Evolutionary conservation across 2,888 invertebrate genomes (phyloP).

Genomic region (Ceramica pisi): DNA sequence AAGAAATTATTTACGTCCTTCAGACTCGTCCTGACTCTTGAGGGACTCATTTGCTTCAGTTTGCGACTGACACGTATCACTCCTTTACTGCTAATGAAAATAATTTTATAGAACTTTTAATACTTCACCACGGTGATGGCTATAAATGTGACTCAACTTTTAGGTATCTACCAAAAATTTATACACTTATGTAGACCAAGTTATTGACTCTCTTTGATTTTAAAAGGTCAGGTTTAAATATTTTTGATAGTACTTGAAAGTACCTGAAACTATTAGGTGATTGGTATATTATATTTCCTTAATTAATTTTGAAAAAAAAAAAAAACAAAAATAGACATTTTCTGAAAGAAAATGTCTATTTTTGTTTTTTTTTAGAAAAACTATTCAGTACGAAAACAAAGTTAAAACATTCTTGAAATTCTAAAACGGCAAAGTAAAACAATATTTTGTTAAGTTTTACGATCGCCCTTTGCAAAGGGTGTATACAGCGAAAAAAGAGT

Average conservation of each 20-base stretch:
- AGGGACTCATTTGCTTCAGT: constrained; percentile 31
- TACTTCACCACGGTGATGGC: background rate
- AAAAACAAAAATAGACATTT: background rate
- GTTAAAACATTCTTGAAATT: constrained; percentile 31
- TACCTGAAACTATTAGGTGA: background rate
- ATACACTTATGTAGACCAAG: background rate
- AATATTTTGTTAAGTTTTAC: constrained; percentile 58
- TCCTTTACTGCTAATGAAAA: constrained; percentile 42
- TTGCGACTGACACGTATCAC: constrained; percentile 28
- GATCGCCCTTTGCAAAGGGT: constrained; percentile 53
- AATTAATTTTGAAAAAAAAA: background rate
- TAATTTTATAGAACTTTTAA: constrained; percentile 20
- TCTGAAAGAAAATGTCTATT: no score
- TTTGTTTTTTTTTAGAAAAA: background rate
- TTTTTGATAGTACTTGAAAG: background rate
- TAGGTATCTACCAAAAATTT: constrained; percentile 12
- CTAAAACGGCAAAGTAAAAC: constrained; percentile 40
- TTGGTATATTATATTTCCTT: no score
- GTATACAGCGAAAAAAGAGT: constrained; percentile 64
- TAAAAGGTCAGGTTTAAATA: background rate
- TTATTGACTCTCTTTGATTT: background rate
- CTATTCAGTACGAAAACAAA: constrained; percentile 4
- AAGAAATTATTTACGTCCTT: constrained; percentile 36
- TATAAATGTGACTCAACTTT: constrained; percentile 14
- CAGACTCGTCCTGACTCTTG: constrained; percentile 17